A percentile compares a stretch with the other conserved stretches of the same genome.
Conservation (phyloP, 1,140 invertebrate species). For the Scaptomyza graminum region DNA sequence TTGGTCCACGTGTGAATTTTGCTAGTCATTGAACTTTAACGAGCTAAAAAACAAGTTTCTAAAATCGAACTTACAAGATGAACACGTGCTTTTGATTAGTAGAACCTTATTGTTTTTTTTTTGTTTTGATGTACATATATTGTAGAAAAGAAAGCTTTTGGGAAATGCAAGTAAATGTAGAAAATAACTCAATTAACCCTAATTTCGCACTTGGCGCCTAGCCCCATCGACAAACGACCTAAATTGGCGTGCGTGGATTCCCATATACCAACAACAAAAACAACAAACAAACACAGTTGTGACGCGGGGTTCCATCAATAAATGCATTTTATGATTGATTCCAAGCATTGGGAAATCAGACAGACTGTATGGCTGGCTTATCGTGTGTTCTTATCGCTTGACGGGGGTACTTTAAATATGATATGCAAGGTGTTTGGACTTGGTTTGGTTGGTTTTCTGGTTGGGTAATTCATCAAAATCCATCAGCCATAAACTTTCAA, state of each 20-base stretch:
- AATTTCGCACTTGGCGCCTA: conserved; percentile 62
- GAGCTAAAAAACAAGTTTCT: conserved; percentile 37
- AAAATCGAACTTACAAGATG: neutral
- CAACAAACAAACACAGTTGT: neutral
- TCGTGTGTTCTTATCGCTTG: conserved; percentile 32
- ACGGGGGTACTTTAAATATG: conserved; percentile 27
- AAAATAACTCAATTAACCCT: conserved; percentile 58
- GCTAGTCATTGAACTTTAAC: conserved; percentile 36
- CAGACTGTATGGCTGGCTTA: conserved; percentile 18
- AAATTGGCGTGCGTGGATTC: conserved; percentile 43
- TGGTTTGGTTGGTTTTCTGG: conserved; percentile 27
- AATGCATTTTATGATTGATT: conserved; percentile 67
- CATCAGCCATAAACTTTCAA: conserved; percentile 56
- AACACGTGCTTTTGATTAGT: conserved; percentile 8
- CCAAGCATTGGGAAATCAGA: conserved; percentile 41
- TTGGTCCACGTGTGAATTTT: conserved; percentile 13
- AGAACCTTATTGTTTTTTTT: neutral
- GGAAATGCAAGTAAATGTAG: neutral
- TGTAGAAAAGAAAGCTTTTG: neutral
- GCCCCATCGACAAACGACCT: conserved; percentile 34
- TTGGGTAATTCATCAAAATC: conserved; percentile 65
- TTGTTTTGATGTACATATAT: neutral
- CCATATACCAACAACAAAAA: neutral
- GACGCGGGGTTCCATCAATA: conserved; percentile 46
- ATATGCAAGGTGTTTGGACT: conserved; percentile 66